Evolutionary conservation across 2,797 vertebrate genomes (phyloP).

Genomic region (Pterois miles): DNA sequence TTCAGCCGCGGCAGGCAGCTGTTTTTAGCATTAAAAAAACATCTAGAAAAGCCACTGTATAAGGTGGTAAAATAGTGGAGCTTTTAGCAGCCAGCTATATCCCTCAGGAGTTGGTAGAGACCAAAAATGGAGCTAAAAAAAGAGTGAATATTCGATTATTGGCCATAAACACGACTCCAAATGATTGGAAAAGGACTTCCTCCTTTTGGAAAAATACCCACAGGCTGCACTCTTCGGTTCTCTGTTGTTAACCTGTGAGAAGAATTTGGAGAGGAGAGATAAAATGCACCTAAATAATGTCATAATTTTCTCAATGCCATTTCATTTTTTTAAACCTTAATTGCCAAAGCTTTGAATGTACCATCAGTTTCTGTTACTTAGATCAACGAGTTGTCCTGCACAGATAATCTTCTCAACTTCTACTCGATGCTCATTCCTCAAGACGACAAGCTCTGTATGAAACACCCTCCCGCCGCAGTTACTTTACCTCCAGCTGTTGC

Average conservation of each 20-base stretch:
- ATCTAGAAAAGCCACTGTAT: neutral
- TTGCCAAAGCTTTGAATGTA: slow-evolving; percentile 77
- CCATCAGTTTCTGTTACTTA: slow-evolving; percentile 3
- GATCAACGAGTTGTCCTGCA: neutral
- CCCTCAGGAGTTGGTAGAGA: neutral
- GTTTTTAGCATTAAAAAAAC: neutral
- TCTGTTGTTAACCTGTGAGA: neutral
- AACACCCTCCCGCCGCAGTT: slow-evolving; percentile 10
- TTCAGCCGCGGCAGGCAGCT: too few relatives aligned
- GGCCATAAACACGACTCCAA: neutral
- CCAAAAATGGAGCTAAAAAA: neutral
- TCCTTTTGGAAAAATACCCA: neutral
- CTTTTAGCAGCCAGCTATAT: neutral
- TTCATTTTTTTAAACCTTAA: slow-evolving; percentile 60
- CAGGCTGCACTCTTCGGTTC: neutral
- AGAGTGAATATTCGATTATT: neutral
- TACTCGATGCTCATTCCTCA: slow-evolving; percentile 22
- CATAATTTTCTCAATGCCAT: slow-evolving; percentile 2
- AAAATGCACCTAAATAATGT: slow-evolving; percentile 26
- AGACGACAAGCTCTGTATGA: neutral
- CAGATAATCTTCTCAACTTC: slow-evolving; percentile 4
- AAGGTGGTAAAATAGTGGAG: neutral
- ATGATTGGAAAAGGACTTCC: neutral
- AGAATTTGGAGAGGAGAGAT: neutral
- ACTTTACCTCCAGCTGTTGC: slow-evolving; percentile 14